phyloP scores from a whole-genome alignment of 2,888 invertebrate genomes.

The Tachina lurida region DNA sequence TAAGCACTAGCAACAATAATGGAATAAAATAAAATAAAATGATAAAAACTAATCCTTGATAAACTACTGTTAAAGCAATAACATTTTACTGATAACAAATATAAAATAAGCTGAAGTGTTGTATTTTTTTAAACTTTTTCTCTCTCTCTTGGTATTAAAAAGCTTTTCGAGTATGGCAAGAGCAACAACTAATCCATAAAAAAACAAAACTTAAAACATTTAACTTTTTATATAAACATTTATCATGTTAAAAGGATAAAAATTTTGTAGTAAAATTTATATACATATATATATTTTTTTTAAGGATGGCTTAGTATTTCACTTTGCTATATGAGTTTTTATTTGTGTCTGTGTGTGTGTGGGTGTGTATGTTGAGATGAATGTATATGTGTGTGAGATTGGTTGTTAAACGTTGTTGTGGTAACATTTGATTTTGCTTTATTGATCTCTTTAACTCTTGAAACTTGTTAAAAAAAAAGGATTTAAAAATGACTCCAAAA shows the following conservation, averaged over 20 bases:
- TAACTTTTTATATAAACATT: slow-evolving; percentile 71
- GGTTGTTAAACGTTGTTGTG: slow-evolving; percentile 65
- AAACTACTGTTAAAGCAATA: slow-evolving; percentile 65
- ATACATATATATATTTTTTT: slow-evolving; percentile 40
- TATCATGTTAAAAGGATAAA: slow-evolving; percentile 66
- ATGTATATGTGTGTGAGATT: slow-evolving; percentile 35
- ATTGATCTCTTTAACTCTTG: slow-evolving; percentile 71
- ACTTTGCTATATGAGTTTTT: slow-evolving; percentile 38
- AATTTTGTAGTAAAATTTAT: slow-evolving; percentile 30
- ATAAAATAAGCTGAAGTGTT: slow-evolving; percentile 37
- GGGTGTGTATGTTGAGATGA: slow-evolving; percentile 39
- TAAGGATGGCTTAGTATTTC: slow-evolving; percentile 58
- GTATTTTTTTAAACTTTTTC: slow-evolving; percentile 43
- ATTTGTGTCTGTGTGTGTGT: slow-evolving; percentile 9
- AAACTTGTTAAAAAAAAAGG: slow-evolving; percentile 40
- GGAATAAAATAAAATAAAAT: slow-evolving; percentile 16
- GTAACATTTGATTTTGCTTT: slow-evolving; percentile 70
- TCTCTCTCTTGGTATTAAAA: slow-evolving; percentile 7
- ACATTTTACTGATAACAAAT: slow-evolving; percentile 15
- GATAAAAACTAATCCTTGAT: slow-evolving; percentile 68
- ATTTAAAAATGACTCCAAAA: slow-evolving; percentile 11
- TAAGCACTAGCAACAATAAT: slow-evolving; percentile 26
- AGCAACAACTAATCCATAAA: slow-evolving; percentile 25
- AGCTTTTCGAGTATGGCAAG: slow-evolving; percentile 54
- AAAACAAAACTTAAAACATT: slow-evolving; percentile 48